Base-by-base conservation (phyloP, 2,797 vertebrate species). In the Falco rusticolus region DNA sequence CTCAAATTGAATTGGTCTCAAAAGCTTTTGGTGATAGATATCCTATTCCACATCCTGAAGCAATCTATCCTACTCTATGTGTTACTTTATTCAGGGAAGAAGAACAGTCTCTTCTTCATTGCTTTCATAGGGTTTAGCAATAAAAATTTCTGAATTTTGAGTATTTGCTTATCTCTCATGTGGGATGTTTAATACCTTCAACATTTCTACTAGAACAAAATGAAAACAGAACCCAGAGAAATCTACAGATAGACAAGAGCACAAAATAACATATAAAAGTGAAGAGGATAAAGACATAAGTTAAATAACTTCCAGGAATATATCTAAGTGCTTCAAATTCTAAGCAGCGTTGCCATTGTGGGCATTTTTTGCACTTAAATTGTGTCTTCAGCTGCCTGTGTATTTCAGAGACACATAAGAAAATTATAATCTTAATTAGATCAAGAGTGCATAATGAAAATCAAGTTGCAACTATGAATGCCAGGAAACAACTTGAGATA, bases 381-480 rank as follows among this genome's bases (percentile, higher is more conserved):
- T 64, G 4, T 48, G 43, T 48, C 34, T 82, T 43, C 39, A 89
- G 43, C 29, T 75, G 47, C 29, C 12, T 89, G 18, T 66, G 14
- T 63, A 48, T 84, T 95, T 92, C 56, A 83, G 7, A 92, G 85
- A 63, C 16, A 43, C 7, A 7, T 41, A 70, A 82, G 12, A 90
- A 90, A 89, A 54, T 61, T 41, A 59, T 54, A 85, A 91, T 93
- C 91, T 95, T 96, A 90, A 89, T 94, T 91, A 89, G 78, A 95
- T 90, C 89, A 61, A 68, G 74, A 81, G 18, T 39, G 13, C 33
- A 66, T 80, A 92, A 93, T 59, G 13, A 85, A 94, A 93, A 93
- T 60, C 65, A 54, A 76, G 56, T 90, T 87, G 31, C 81, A 93
- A 12, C 54, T 71, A 25, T 78, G 79, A 91, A 84, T 90, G 33